phyloP scores from a whole-genome alignment of 2,888 invertebrate species.

The Oasisia sp. region DNA sequence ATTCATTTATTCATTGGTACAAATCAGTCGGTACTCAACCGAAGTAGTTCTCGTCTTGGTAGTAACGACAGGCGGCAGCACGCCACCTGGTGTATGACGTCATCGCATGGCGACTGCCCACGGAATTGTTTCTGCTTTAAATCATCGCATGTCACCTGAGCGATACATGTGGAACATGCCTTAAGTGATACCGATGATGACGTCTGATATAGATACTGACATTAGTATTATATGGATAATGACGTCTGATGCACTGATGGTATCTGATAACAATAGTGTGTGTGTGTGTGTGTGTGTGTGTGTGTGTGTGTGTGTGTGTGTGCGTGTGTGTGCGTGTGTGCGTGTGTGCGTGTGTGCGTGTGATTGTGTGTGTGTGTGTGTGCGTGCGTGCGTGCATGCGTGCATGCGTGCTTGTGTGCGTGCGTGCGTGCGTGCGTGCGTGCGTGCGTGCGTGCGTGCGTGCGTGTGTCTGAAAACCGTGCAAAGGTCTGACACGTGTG shows the following conservation, averaged over 20 bases:
- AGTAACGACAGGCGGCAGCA: not conserved
- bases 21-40: not conserved
- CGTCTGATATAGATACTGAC: not conserved
- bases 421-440: not conserved
- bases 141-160: not conserved
- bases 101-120: not conserved
- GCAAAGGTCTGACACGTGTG: too few relatives aligned
- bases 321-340: not conserved
- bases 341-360: not conserved
- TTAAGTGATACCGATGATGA: not conserved
- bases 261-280: not conserved
- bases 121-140: not conserved
- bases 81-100: not conserved
- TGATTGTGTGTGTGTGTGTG: not conserved
- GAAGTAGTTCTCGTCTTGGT: not conserved
- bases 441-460: too few relatives aligned
- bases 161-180: too few relatives aligned
- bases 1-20: conserved; percentile 2
- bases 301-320: not conserved
- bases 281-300: not conserved
- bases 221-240: not conserved
- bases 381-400: not conserved
- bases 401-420: too few relatives aligned
- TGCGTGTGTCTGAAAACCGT: too few relatives aligned
- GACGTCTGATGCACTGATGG: not conserved